A percentile compares a stretch with the other conserved stretches of the same genome.
Evolutionary conservation across 2,797 vertebrate genomes (phyloP).

Genomic region (Strix occidentalis): DNA sequence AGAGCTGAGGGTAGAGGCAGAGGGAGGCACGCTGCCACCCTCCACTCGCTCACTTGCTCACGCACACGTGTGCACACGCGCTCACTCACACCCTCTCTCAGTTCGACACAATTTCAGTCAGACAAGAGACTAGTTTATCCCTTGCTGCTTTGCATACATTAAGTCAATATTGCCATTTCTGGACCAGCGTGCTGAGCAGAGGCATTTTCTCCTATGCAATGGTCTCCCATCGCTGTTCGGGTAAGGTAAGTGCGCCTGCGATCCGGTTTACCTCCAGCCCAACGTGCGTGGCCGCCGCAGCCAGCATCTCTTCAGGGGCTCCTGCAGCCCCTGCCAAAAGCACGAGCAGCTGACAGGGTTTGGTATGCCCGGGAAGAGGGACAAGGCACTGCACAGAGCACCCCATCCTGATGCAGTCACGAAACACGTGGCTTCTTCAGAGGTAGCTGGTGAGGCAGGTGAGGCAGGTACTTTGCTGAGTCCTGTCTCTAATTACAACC

Average conservation of each 20-base stretch:
- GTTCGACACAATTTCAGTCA: neutral
- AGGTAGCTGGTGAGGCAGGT: neutral
- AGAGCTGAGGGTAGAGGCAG: neutral
- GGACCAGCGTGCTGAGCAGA: rapidly evolving
- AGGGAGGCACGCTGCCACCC: neutral
- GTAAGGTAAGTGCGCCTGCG: neutral
- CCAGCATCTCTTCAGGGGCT: neutral
- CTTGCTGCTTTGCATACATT: neutral
- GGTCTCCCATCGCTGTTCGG: rapidly evolving
- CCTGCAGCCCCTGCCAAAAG: neutral
- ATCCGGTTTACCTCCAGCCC: neutral
- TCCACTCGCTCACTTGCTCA: rapidly evolving
- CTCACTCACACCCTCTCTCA: neutral
- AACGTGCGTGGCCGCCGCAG: rapidly evolving
- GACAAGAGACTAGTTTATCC: neutral
- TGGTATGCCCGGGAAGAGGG: neutral
- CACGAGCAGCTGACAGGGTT: rapidly evolving
- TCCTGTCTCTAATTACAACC: neutral
- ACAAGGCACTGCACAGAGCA: neutral
- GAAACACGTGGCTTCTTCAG: rapidly evolving
- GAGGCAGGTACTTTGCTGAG: neutral
- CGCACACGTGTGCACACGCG: rapidly evolving
- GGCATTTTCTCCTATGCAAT: rapidly evolving
- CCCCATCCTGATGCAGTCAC: neutral
- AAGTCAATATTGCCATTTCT: neutral